A percentile compares a stretch with the other conserved stretches of the same genome.
phyloP scores from a whole-genome alignment of 2,888 invertebrate genomes.

The Lingula anatina region DNA sequence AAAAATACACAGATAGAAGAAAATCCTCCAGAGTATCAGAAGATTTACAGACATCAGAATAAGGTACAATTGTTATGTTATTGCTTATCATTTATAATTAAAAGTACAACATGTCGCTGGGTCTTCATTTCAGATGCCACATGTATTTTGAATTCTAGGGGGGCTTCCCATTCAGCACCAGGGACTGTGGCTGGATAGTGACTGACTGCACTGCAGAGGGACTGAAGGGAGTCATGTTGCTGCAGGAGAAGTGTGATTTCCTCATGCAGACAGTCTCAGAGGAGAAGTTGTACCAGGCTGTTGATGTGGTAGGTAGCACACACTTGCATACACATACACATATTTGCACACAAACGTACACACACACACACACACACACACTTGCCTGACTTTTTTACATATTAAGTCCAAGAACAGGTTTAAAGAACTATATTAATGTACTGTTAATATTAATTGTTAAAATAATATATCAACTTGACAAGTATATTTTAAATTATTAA shows the following conservation, averaged over 20 bases:
- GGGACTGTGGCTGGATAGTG: constrained; percentile 45
- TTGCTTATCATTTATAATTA: background rate
- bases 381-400: too few relatives aligned
- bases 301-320: constrained; percentile 24
- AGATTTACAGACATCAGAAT: constrained; percentile 36
- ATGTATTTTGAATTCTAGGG: constrained; percentile 17
- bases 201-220: constrained; percentile 44
- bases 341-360: background rate
- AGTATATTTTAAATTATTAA: too few relatives aligned
- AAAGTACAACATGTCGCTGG: background rate
- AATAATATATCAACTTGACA: too few relatives aligned
- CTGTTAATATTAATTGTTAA: too few relatives aligned
- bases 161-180: constrained; percentile 43
- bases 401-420: too few relatives aligned
- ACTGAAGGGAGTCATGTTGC: constrained; percentile 28
- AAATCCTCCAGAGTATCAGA: constrained; percentile 27
- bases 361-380: background rate
- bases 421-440: too few relatives aligned
- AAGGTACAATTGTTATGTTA: constrained; percentile 16
- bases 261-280: constrained; percentile 11
- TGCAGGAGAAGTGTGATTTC: constrained; percentile 25
- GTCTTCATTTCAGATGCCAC: background rate
- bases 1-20: constrained; percentile 28
- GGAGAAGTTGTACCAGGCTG: constrained; percentile 20
- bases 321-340: background rate